Evolutionary conservation across 64 coral and sea anemone genomes (phyloP).

Genomic region (Astreopora myriophthalma): DNA sequence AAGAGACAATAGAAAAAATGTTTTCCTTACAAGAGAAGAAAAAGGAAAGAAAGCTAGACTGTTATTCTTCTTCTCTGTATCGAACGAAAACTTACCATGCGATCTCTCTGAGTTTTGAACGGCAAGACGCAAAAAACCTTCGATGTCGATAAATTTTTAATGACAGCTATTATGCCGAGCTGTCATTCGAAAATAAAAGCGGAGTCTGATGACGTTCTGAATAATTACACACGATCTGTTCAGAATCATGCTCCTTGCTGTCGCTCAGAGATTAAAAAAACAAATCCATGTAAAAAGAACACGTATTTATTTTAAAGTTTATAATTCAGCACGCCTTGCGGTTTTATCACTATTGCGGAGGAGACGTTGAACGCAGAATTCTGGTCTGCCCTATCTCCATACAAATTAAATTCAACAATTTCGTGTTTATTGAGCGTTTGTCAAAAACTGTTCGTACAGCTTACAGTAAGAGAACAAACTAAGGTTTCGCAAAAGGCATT

Average conservation of each 20-base stretch:
- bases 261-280: neutral
- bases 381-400: neutral
- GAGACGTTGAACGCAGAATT: neutral
- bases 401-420: neutral
- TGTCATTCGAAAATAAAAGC: neutral
- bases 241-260: neutral
- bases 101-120: neutral
- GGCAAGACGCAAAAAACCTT: conserved; percentile 26
- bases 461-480: too few relatives aligned
- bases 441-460: too few relatives aligned
- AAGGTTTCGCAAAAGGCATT: too few relatives aligned
- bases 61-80: neutral
- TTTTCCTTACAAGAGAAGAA: neutral
- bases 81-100: neutral
- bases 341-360: neutral
- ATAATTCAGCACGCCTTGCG: neutral
- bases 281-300: neutral
- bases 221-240: neutral
- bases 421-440: too few relatives aligned
- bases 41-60: neutral
- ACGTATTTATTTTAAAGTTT: neutral
- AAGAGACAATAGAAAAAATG: neutral
- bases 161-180: conserved; percentile 12
- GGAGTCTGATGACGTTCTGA: neutral
- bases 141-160: conserved; percentile 32